phyloP scores from a whole-genome alignment of 2,797 vertebrate genomes.

The Meda fulgida region DNA sequence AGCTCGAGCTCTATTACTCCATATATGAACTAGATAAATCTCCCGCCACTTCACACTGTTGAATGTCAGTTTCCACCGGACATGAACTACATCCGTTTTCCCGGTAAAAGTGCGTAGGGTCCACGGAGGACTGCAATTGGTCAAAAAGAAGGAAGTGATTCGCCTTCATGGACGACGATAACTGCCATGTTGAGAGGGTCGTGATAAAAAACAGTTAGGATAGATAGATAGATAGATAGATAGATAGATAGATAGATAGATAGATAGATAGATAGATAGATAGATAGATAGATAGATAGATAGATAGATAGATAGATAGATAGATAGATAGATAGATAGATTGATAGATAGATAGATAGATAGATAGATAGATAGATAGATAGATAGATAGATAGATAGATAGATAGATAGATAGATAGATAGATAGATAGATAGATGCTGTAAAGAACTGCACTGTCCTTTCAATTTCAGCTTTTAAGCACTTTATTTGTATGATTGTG shows the following conservation, averaged over 20 bases:
- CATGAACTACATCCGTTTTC: slow-evolving; percentile 59
- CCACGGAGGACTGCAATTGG: slow-evolving; percentile 45
- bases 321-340: not conserved
- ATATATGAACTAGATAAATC: slow-evolving; percentile 51
- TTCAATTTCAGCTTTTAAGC: not conserved
- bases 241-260: not conserved
- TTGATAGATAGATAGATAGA: not conserved
- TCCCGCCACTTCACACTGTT: slow-evolving; percentile 74
- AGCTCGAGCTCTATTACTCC: slow-evolving; percentile 8
- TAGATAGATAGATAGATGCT: too few species aligned
- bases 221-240: not conserved
- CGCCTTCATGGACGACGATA: not conserved
- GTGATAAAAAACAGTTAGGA: not conserved
- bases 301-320: not conserved
- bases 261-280: not conserved
- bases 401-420: too few species aligned
- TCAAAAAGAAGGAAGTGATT: slow-evolving; percentile 31
- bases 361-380: slow-evolving; percentile 3
- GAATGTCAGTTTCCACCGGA: slow-evolving; percentile 62
- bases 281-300: not conserved
- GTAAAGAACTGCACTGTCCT: not conserved
- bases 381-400: not conserved
- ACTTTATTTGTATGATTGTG: not conserved
- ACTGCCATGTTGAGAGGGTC: slow-evolving; percentile 41
- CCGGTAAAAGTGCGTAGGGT: slow-evolving; percentile 49